Evolutionary conservation across 2,797 vertebrate genomes (phyloP), one percentile per base, ranked within the genome.

Genomic region (Chrysocyon brachyurus): DNA sequence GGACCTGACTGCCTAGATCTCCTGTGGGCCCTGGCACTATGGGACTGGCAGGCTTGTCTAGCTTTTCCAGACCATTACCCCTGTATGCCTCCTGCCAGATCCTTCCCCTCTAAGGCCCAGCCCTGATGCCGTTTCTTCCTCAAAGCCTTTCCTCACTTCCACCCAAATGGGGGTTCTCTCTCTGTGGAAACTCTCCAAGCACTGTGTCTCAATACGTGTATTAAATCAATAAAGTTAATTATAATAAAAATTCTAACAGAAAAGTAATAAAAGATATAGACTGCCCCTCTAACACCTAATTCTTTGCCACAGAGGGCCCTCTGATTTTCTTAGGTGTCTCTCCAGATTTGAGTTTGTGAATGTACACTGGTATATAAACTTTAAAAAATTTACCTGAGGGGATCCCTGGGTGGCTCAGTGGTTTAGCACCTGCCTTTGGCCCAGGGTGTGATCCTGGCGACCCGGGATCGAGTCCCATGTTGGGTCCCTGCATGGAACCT

Each of bases 241-340:
- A 61, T 3, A 63, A 36, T 68, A 77, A 93, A 87, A 82, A n/a
- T 84, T 56, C 36, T 68, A 92, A 95, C 6, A 57, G 81, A 87
- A 83, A 93, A 89, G 57, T 26, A 73, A 54, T 19, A 31, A n/a
- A 90, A 85, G 33, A 33, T 87, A 57, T 33, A 75, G 82, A 85
- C 86, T 95, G 61, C 3, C 64, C n/a, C 54, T 83, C 84, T 4
- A 52, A 84, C 8, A 94, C 40, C 15, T 19, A 87, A 12, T 83
- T 91, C 40, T 93, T 96, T 90, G 86, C 33, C 52, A 11, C 49
- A 73, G 31, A 96, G 61, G 96, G 49, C 90, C 95, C 28, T 52
- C 72, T 59, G 92, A 52, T 63, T 94, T 92, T 52, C 61, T 95
- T 92, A 28, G 21, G 3, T 92, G 28, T 94, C 61, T 40, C 89